phyloP scores from a whole-genome alignment of 2,888 invertebrate genomes.

The Ditula angustiorana region DNA sequence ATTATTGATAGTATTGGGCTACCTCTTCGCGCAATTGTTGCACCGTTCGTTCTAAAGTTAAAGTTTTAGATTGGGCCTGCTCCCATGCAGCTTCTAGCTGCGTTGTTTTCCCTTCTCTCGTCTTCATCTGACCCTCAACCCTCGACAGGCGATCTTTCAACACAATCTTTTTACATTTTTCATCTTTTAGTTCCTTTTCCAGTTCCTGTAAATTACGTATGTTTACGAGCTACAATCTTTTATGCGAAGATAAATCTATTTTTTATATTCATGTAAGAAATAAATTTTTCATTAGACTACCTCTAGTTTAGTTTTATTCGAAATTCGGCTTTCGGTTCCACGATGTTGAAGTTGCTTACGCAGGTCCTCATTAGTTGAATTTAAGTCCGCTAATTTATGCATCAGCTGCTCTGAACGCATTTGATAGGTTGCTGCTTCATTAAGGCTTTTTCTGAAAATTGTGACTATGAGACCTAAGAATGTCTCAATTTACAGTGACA shows the following conservation, averaged over 20 bases:
- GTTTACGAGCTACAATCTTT: background rate
- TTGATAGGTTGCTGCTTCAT: slow-evolving; percentile 64
- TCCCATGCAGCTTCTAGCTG: slow-evolving; percentile 66
- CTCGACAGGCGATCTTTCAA: slow-evolving; percentile 61
- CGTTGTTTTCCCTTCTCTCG: slow-evolving; percentile 55
- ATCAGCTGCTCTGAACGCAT: slow-evolving; percentile 64
- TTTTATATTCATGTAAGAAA: too few relatives aligned
- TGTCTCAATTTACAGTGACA: too few relatives aligned
- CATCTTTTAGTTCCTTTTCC: slow-evolving; percentile 71
- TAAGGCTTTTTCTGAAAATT: slow-evolving; percentile 61
- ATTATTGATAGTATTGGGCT: background rate
- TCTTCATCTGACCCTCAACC: slow-evolving; percentile 66
- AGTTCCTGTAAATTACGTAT: slow-evolving; percentile 58
- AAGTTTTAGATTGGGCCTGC: slow-evolving; percentile 57
- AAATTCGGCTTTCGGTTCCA: slow-evolving; percentile 49
- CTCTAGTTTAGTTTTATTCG: slow-evolving; percentile 61
- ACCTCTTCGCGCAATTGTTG: slow-evolving; percentile 71
- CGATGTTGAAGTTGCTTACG: slow-evolving; percentile 67
- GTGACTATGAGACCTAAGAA: background rate
- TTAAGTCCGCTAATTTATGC: slow-evolving; percentile 62
- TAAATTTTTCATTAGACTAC: too few relatives aligned
- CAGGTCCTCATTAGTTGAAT: slow-evolving; percentile 66
- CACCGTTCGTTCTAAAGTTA: slow-evolving; percentile 61
- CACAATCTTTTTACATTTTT: slow-evolving; percentile 58
- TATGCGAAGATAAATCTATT: background rate